Evolutionary conservation across 2,113 vertebrate genomes (phyloP), one percentile per base, ranked within the genome.

Genomic region (Acrocephalus arundinaceus): DNA sequence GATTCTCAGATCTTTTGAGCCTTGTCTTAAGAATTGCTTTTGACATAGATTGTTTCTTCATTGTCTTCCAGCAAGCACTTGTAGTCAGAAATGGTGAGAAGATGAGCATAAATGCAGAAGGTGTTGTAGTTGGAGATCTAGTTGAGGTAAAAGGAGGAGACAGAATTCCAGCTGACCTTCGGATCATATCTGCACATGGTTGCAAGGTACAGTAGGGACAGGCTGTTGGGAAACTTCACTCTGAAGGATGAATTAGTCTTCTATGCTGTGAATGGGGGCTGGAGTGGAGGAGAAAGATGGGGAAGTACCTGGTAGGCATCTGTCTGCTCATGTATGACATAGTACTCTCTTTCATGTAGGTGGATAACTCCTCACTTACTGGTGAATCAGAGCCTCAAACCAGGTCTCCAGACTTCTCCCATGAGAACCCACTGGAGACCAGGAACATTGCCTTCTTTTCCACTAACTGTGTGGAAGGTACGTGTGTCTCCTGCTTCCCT

Each of bases 81-180:
- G 99, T 99, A 31, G 98, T 99, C 95, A 98, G 99, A 68, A 99
- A 99, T 3, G 99, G 99, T 5, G 99, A 99, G 93, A 99, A 99
- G 95, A 97, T 98, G 74, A 98, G 98, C 97, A 98, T 99, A 86
- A 99, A 99, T 11, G 99, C 99, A 0, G 99, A 99, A 94, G 98
- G 98, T 0, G 99, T 99, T 35, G 99, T 99, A 7, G 98, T 98
- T 5, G 99, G 99, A 31, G 99, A 99, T 82, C 96, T 99, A 24
- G 99, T 99, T 81, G 99, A 99, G 90, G 99, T 99, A 63, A 99
- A 99, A 74, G 99, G 99, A 27, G 99, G 99, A 33, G 99, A 99
- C 97, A 97, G 99, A 93, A 99, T 99, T 96, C 99, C 99, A 10
- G 99, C 99, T 1, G 99, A 99, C 92, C 98, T 99, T 96, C 91